Evolutionary conservation across 2,113 vertebrate genomes (phyloP).

Genomic region (Prionailurus bengalensis): DNA sequence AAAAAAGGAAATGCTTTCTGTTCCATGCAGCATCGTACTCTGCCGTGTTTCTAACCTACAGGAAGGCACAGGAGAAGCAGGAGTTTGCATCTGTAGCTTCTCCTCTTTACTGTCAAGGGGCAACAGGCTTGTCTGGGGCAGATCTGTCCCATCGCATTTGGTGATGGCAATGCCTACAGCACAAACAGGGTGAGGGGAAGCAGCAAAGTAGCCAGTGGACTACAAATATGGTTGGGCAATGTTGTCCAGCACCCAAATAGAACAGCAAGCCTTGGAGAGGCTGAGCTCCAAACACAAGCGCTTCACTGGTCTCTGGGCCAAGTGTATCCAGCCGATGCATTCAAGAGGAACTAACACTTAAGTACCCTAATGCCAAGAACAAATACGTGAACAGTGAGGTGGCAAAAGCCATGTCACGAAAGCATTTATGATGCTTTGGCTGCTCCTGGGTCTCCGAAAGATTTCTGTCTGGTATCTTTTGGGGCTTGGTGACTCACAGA

Average conservation of each 20-base stretch:
- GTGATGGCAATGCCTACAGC: background rate
- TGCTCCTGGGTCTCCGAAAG: background rate
- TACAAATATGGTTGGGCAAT: background rate
- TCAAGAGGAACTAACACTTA: background rate
- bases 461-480: background rate
- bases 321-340: background rate
- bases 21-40: background rate
- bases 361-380: background rate
- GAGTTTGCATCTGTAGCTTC: background rate
- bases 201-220: background rate
- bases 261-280: background rate
- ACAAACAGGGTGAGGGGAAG: background rate
- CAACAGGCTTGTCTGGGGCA: background rate
- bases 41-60: background rate
- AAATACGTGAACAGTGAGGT: background rate
- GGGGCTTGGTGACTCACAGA: background rate
- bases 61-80: background rate
- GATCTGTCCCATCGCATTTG: background rate
- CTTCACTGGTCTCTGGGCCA: background rate
- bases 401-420: background rate
- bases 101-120: background rate
- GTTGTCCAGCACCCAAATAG: background rate
- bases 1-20: background rate
- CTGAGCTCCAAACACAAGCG: background rate
- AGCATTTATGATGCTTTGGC: background rate